Evolutionary conservation across 2,113 vertebrate genomes (phyloP).

Genomic region (Aldabrachelys gigantea): DNA sequence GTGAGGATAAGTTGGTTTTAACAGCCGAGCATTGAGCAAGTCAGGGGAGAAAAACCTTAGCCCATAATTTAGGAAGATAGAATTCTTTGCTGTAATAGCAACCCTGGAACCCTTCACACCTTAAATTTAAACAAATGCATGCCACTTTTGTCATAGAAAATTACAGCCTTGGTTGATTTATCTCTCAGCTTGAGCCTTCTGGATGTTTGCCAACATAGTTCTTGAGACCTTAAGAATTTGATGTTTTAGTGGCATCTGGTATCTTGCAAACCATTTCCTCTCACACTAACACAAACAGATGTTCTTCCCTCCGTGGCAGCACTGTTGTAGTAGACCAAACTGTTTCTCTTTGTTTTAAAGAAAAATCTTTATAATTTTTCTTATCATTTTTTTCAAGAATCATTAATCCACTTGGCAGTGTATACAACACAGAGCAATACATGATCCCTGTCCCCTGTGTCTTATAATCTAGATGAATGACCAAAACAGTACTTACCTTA

Average conservation of each 20-base stretch:
- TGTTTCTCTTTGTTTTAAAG: background rate
- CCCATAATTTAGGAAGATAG: slow-evolving; percentile 24
- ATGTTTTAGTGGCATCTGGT: slow-evolving; percentile 27
- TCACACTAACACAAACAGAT: slow-evolving; percentile 43
- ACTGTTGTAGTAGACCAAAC: background rate
- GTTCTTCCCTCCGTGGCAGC: slow-evolving; percentile 14
- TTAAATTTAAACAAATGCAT: slow-evolving; percentile 30
- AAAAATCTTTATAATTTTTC: slow-evolving; percentile 34
- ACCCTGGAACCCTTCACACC: slow-evolving; percentile 24
- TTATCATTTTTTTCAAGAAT: slow-evolving; percentile 40
- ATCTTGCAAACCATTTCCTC: slow-evolving; percentile 39
- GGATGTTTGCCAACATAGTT: slow-evolving; percentile 42
- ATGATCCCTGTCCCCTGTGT: background rate
- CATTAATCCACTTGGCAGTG: slow-evolving; percentile 19
- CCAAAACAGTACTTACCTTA: background rate
- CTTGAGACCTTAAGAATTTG: background rate
- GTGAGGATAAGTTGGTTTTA: slow-evolving; percentile 11
- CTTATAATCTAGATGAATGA: slow-evolving; percentile 40
- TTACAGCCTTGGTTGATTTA: background rate
- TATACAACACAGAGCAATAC: slow-evolving; percentile 23
- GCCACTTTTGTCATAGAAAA: slow-evolving; percentile 15
- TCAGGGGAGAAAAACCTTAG: background rate
- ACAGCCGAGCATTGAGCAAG: background rate
- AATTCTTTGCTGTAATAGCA: slow-evolving; percentile 32
- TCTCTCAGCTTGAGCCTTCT: slow-evolving; percentile 30